A percentile compares a stretch with the other conserved stretches of the same genome.
These are phyloP conservation scores for Orchesella flavescens DNA, from an alignment of 2,888 invertebrate species.

Conservation along the genomic window DNA sequence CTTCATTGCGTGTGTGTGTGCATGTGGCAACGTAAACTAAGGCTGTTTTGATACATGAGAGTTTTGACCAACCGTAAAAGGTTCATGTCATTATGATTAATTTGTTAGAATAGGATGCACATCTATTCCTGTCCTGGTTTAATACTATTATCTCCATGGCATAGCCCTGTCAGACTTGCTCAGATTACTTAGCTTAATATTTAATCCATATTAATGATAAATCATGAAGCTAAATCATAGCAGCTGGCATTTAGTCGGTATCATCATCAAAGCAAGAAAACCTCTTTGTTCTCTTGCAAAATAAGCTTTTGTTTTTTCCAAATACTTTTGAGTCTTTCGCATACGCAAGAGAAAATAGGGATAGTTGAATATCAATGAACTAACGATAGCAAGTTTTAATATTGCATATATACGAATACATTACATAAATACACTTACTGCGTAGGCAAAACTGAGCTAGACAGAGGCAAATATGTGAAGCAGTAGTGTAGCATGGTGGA, in stretches of 20 bases:
- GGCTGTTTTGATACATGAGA: conserved; percentile 6
- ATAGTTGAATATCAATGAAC: too few species aligned
- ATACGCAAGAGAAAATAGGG: neutral
- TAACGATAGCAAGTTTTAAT: too few species aligned
- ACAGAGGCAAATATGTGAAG: conserved; percentile 8
- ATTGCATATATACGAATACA: too few species aligned
- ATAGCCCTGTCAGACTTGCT: conserved; percentile 24
- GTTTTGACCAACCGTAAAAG: conserved; percentile 44
- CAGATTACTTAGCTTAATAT: conserved; percentile 29
- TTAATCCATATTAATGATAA: conserved; percentile 62
- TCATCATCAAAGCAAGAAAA: conserved; percentile 24
- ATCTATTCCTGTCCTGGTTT: conserved; percentile 34
- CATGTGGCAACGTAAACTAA: too few species aligned
- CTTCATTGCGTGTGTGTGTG: too few species aligned
- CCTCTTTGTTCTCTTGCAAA: neutral
- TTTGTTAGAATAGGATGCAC: conserved; percentile 40
- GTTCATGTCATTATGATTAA: conserved; percentile 60
- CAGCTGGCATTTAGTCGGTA: conserved; percentile 32
- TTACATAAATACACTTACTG: too few species aligned
- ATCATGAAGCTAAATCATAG: conserved; percentile 55
- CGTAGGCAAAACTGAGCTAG: neutral
- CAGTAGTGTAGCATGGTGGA: neutral
- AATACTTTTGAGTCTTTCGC: neutral
- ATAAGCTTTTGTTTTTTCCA: neutral
- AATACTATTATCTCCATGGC: conserved; percentile 31